phyloP scores from a whole-genome alignment of 1,140 invertebrate genomes.

The Bombus turneri region DNA sequence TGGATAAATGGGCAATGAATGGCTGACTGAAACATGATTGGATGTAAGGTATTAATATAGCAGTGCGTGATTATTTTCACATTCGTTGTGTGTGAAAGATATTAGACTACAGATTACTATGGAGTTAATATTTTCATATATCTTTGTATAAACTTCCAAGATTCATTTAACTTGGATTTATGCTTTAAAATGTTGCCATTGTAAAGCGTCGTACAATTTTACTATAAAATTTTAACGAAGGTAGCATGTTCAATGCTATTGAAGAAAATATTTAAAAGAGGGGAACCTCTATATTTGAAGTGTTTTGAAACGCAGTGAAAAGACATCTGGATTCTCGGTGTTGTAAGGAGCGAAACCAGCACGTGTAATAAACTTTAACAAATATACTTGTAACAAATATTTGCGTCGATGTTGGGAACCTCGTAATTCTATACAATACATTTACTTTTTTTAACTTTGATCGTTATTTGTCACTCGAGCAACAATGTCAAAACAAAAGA shows the following conservation, averaged over 20 bases:
- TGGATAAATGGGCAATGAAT: not conserved
- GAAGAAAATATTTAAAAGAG: not conserved
- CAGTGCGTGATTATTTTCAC: not conserved
- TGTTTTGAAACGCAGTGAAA: not conserved
- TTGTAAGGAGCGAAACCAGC: not conserved
- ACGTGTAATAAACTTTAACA: too few species aligned
- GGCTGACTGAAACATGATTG: not conserved
- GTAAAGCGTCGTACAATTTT: not conserved
- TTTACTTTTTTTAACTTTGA: not conserved
- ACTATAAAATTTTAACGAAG: not conserved
- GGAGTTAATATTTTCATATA: too few species aligned
- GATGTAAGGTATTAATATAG: not conserved
- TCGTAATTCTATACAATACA: not conserved
- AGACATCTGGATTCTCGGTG: not conserved
- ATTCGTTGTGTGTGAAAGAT: not conserved
- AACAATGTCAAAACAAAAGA: slow-evolving; percentile 8
- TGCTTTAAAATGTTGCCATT: not conserved
- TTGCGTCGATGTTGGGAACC: not conserved
- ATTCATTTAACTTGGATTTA: not conserved
- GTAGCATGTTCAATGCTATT: not conserved
- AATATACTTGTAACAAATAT: not conserved
- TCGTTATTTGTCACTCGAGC: not conserved
- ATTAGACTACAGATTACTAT: not conserved
- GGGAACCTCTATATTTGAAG: not conserved
- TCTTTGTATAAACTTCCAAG: not conserved